Evolutionary conservation across 2,113 vertebrate genomes (phyloP).

Genomic region (Mellivora capensis): DNA sequence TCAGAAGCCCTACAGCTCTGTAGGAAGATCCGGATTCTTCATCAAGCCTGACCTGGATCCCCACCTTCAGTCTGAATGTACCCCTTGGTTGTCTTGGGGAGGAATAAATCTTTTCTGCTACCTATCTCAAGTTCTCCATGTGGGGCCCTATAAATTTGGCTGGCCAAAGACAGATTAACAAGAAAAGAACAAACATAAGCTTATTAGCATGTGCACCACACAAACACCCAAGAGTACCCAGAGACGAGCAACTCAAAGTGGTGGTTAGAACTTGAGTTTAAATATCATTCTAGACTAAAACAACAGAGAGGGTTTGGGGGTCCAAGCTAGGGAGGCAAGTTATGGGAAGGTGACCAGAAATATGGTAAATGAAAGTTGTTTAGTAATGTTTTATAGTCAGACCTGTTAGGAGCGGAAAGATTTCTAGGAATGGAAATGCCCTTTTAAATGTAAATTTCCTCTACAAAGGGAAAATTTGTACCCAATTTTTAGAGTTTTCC

Average conservation of each 20-base stretch:
- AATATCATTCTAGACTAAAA: background rate
- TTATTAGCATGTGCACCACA: background rate
- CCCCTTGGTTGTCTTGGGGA: background rate
- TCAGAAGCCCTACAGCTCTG: background rate
- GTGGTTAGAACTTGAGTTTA: background rate
- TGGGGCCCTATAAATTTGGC: background rate
- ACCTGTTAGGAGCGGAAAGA: background rate
- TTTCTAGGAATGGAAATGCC: background rate
- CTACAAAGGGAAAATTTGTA: background rate
- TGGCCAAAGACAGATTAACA: background rate
- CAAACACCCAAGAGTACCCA: background rate
- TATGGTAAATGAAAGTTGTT: background rate
- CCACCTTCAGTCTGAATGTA: background rate
- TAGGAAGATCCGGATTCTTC: background rate
- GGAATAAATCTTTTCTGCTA: background rate
- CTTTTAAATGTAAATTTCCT: background rate
- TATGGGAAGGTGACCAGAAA: background rate
- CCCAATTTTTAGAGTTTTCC: background rate
- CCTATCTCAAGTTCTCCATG: background rate
- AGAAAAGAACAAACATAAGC: background rate
- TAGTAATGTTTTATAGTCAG: background rate
- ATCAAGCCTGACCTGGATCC: background rate
- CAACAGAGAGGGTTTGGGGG: background rate
- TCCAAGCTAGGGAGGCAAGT: background rate
- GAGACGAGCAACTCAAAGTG: background rate